Evolutionary conservation across 2,888 invertebrate genomes (phyloP).

Genomic region (Antheraea assamensis): DNA sequence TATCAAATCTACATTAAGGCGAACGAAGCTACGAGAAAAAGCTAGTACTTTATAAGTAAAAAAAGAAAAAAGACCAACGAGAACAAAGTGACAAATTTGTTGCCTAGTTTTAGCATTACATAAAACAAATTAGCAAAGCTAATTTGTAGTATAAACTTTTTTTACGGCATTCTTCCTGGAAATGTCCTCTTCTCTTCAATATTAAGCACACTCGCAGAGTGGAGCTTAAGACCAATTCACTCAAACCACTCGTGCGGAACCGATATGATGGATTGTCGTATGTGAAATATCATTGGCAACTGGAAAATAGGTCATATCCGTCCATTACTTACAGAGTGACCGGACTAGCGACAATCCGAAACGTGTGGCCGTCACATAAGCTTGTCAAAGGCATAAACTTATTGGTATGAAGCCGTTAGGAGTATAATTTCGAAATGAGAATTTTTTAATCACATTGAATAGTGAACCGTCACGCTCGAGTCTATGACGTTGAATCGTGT

Average conservation of each 20-base stretch:
- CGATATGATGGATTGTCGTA: slow-evolving; percentile 44
- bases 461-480: too few species aligned
- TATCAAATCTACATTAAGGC: too few species aligned
- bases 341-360: slow-evolving; percentile 15
- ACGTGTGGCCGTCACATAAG: background rate
- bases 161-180: background rate
- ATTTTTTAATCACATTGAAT: too few species aligned
- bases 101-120: too few species aligned
- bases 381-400: background rate
- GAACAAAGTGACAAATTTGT: too few species aligned
- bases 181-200: background rate
- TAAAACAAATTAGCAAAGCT: too few species aligned
- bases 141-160: background rate
- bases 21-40: too few species aligned
- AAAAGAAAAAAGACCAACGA: too few species aligned
- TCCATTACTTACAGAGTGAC: slow-evolving; percentile 31
- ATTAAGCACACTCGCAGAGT: background rate
- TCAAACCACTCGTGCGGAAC: slow-evolving; percentile 27
- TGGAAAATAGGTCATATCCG: slow-evolving; percentile 47
- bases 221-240: slow-evolving; percentile 5
- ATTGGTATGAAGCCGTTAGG: too few species aligned
- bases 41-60: too few species aligned
- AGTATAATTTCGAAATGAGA: too few species aligned
- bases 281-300: slow-evolving; percentile 42
- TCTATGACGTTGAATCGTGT: too few species aligned